phyloP scores from a whole-genome alignment of 2,888 invertebrate species.

The Sepiola atlantica region DNA sequence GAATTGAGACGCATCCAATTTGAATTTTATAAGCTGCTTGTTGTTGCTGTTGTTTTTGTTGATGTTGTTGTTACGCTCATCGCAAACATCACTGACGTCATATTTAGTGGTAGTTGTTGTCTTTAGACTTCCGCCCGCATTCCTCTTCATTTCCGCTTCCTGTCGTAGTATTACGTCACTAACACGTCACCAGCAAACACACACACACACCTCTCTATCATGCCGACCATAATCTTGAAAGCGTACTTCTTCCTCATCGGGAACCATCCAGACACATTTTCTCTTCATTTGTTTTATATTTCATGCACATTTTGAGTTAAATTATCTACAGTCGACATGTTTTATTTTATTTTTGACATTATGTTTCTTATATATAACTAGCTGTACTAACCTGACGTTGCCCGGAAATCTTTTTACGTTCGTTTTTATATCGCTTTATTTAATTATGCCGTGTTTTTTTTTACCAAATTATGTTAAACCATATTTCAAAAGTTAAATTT shows the following conservation, averaged over 20 bases:
- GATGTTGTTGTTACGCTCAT: conserved; percentile 8
- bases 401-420: neutral
- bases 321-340: no score
- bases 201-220: neutral
- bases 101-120: conserved; percentile 1
- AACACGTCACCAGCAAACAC: neutral
- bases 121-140: neutral
- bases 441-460: no score
- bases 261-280: neutral
- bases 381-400: no score
- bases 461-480: neutral
- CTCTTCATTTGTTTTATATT: neutral
- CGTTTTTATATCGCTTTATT: neutral
- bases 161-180: neutral
- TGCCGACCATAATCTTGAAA: neutral
- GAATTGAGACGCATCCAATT: neutral
- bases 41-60: conserved; percentile 13
- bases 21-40: neutral
- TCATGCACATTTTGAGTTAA: no score
- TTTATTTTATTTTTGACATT: no score
- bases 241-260: no score
- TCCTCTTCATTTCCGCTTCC: conserved; percentile 32
- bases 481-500: no score
- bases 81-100: neutral
- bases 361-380: no score